Conservation (phyloP, 2,888 invertebrate genomes). For the Ceriagrion tenellum region DNA sequence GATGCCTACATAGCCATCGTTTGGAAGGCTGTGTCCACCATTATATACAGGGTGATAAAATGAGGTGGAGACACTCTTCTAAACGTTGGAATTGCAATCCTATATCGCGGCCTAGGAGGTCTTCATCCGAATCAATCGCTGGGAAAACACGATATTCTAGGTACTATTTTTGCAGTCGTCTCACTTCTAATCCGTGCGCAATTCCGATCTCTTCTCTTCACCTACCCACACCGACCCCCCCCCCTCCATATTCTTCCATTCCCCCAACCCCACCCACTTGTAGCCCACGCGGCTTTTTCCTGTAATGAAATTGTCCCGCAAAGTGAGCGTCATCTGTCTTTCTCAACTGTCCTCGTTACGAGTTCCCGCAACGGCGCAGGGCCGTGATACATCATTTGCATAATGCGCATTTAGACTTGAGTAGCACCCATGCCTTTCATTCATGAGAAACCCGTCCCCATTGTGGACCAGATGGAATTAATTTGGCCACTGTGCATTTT, state of each 20-base stretch:
- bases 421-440: background rate
- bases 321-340: conserved; percentile 6
- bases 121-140: too few species aligned
- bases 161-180: too few species aligned
- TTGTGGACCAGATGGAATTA: background rate
- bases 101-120: too few species aligned
- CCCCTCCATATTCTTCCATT: too few species aligned
- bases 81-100: too few species aligned
- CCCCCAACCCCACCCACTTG: background rate
- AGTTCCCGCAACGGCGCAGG: background rate
- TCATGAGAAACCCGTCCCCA: background rate
- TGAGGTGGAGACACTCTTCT: too few species aligned
- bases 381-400: conserved; percentile 21
- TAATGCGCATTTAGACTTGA: conserved; percentile 24
- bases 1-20: too few species aligned
- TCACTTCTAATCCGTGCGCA: too few species aligned
- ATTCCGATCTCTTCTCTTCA: too few species aligned
- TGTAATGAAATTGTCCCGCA: background rate
- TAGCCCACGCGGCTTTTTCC: background rate
- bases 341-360: background rate
- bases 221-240: background rate
- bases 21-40: too few species aligned
- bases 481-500: background rate
- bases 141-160: too few species aligned
- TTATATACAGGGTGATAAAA: too few species aligned